A percentile compares a stretch with the other conserved stretches of the same genome.
Conservation (phyloP, 1,140 invertebrate genomes). For the Leptopilina clavipes region DNA sequence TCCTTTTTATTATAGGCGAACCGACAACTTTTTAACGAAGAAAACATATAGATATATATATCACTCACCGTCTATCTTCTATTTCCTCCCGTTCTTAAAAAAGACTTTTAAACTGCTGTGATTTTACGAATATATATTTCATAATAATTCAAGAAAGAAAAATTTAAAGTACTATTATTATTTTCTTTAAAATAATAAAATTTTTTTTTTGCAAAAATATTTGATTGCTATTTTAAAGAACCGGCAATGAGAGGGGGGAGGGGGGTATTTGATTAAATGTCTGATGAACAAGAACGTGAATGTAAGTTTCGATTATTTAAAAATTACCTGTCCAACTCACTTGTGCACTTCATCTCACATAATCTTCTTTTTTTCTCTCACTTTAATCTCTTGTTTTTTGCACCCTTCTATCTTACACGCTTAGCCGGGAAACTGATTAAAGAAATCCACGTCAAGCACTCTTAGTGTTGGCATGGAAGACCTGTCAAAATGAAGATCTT, state of each 20-base stretch:
- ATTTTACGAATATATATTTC: conserved; percentile 8
- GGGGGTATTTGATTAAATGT: background rate
- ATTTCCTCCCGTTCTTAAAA: background rate
- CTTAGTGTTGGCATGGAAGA: background rate
- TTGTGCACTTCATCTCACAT: conserved; percentile 12
- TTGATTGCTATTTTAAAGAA: background rate
- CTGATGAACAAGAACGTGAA: background rate
- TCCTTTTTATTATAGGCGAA: background rate
- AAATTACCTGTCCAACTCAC: conserved; percentile 29
- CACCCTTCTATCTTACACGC: background rate
- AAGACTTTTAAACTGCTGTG: background rate
- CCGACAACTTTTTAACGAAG: conserved; percentile 18
- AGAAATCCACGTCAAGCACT: conserved; percentile 20
- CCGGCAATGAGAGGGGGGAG: too few relatives aligned
- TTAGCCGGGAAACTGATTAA: conserved; percentile 17
- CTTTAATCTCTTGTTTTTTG: background rate
- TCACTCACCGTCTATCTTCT: background rate
- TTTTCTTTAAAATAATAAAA: background rate
- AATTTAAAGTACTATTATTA: background rate
- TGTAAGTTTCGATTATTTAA: conserved; percentile 21
- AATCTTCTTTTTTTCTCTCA: background rate
- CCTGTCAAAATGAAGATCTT: conserved; percentile 27
- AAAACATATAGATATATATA: background rate
- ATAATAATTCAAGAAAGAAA: background rate
- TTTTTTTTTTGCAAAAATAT: background rate